Percentiles rank a stretch among this genome's conserved stretches.
Evolutionary conservation across 1,140 invertebrate species (phyloP).

Genomic region (Calliphora vicina): DNA sequence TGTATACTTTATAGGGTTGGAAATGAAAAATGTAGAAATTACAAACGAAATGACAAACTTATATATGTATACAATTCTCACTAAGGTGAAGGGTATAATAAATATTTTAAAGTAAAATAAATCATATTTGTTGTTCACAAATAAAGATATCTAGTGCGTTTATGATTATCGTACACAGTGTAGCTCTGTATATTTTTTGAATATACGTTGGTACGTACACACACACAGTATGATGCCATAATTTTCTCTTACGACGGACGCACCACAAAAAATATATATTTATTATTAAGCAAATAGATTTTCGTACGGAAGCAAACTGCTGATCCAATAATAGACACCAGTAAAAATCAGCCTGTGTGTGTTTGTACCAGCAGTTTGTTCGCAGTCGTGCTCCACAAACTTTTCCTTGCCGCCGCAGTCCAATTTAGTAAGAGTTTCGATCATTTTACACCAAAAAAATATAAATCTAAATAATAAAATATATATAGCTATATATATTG

Average conservation of each 20-base stretch:
- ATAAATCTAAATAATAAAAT: background rate
- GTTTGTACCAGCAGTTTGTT: background rate
- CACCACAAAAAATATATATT: background rate
- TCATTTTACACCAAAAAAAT: background rate
- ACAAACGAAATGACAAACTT: too few relatives aligned
- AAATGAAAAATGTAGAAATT: too few relatives aligned
- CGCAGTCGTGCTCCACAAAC: background rate
- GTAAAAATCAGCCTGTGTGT: background rate
- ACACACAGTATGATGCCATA: too few relatives aligned
- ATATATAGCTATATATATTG: background rate
- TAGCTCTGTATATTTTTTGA: too few relatives aligned
- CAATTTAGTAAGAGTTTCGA: background rate
- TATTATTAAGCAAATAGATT: background rate
- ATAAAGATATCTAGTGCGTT: too few relatives aligned
- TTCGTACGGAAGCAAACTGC: background rate
- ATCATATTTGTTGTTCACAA: too few relatives aligned
- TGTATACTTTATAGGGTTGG: too few relatives aligned
- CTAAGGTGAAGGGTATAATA: too few relatives aligned
- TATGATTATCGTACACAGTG: too few relatives aligned
- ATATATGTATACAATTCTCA: too few relatives aligned
- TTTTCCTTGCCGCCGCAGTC: background rate
- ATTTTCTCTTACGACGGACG: background rate
- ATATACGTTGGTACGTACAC: too few relatives aligned
- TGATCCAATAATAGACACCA: background rate
- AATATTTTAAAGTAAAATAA: too few relatives aligned